These are phyloP conservation scores for Acrossocheilus wenchowensis DNA, from an alignment of 2,797 vertebrate genomes.

Conservation along the genomic window DNA sequence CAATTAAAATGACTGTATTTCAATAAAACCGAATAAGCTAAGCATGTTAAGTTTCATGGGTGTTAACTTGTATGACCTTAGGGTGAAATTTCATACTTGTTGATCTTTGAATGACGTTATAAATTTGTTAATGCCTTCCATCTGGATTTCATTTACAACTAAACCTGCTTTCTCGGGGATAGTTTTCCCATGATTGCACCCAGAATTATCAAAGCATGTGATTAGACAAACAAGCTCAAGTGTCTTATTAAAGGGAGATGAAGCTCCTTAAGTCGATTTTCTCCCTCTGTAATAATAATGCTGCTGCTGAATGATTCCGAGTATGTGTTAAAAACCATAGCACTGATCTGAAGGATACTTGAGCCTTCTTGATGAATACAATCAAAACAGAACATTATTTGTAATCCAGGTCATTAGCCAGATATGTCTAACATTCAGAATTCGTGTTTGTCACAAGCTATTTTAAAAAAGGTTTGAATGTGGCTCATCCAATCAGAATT, in stretches of 20 bases:
- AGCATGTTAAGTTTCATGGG: background rate
- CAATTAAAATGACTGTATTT: background rate
- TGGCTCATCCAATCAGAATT: background rate
- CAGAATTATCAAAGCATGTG: constrained; percentile 30
- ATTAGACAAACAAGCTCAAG: constrained; percentile 31
- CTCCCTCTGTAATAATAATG: constrained; percentile 8
- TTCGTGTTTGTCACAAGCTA: background rate
- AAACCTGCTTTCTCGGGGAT: background rate
- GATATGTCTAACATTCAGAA: background rate
- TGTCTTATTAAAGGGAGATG: background rate
- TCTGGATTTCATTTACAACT: constrained; percentile 1
- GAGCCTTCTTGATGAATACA: background rate
- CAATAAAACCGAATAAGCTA: background rate
- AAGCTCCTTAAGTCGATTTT: background rate
- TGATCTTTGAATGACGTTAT: background rate
- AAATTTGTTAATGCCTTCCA: background rate
- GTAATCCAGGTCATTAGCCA: background rate
- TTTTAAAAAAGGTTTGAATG: background rate
- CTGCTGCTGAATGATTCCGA: background rate
- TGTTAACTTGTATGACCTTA: background rate
- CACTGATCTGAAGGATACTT: background rate
- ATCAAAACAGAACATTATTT: background rate
- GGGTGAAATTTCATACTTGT: background rate
- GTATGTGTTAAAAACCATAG: background rate
- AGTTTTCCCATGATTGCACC: constrained; percentile 4